Percentiles rank a stretch among this genome's conserved stretches.
phyloP scores from a whole-genome alignment of 2,113 vertebrate genomes.

The Trichechus manatus region DNA sequence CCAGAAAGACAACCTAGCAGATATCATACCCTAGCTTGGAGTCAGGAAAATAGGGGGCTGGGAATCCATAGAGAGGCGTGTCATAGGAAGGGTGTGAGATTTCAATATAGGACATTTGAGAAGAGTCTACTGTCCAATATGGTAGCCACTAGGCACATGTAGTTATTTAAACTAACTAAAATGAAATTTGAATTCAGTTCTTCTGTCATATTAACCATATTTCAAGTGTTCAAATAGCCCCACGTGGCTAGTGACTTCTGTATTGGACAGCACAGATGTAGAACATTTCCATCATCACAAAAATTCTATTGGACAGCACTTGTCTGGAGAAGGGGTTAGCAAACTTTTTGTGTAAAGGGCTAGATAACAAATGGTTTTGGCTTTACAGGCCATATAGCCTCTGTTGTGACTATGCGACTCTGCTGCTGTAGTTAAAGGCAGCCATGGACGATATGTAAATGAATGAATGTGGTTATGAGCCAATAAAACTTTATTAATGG shows the following conservation, averaged over 20 bases:
- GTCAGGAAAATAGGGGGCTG: conserved; percentile 28
- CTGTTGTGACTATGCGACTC: conserved; percentile 16
- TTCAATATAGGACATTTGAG: neutral
- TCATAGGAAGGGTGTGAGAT: conserved; percentile 23
- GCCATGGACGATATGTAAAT: conserved; percentile 1
- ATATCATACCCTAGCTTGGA: neutral
- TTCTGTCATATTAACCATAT: conserved; percentile 53
- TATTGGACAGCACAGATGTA: conserved; percentile 14
- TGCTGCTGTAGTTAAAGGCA: conserved; percentile 49
- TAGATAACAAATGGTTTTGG: conserved; percentile 49
- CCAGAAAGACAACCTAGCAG: conserved; percentile 37
- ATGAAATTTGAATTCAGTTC: conserved; percentile 53
- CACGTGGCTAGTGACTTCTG: neutral
- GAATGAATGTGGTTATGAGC: conserved; percentile 1
- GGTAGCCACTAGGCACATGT: neutral
- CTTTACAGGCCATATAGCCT: neutral
- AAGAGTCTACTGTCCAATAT: neutral
- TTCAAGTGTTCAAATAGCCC: conserved; percentile 18
- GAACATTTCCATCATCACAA: conserved; percentile 15
- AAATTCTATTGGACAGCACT: neutral
- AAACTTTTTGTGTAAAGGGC: conserved; percentile 15
- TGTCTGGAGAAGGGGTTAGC: conserved; percentile 12
- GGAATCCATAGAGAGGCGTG: neutral
- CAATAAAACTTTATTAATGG: neutral
- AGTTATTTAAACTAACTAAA: conserved; percentile 52